Conservation (phyloP, 2,797 vertebrate species). For the Buphagus erythrorhynchus region DNA sequence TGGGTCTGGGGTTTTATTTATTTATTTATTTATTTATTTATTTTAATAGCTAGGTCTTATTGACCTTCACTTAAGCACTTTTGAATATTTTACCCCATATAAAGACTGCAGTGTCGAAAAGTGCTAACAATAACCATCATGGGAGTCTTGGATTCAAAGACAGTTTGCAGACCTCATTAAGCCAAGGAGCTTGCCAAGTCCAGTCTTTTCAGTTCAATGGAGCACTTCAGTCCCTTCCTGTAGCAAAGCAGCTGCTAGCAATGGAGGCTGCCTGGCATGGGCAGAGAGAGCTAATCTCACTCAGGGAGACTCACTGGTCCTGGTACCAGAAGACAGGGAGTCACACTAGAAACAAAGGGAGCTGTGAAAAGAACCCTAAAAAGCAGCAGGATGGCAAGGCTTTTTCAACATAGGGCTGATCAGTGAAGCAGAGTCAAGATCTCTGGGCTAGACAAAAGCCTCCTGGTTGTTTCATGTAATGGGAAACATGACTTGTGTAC, state of each 20-base stretch:
- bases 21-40: slow-evolving; percentile 53
- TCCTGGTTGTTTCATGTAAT: not conserved
- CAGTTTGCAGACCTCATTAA: slow-evolving; percentile 50
- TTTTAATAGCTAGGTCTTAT: slow-evolving; percentile 33
- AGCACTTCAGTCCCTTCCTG: not conserved
- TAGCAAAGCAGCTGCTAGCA: not conserved
- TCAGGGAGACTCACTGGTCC: not conserved
- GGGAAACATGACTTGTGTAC: not conserved
- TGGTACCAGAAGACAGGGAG: not conserved
- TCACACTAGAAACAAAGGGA: not conserved
- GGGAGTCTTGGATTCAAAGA: slow-evolving; percentile 22
- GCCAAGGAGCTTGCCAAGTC: not conserved
- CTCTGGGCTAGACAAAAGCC: not conserved
- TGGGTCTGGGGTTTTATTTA: not conserved
- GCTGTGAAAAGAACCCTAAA: not conserved
- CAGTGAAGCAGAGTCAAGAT: not conserved
- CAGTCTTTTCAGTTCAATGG: not conserved
- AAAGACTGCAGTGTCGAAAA: slow-evolving; percentile 34
- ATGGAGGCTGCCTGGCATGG: not conserved
- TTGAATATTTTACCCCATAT: slow-evolving; percentile 31
- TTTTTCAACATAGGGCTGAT: rapidly evolving
- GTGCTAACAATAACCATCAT: slow-evolving; percentile 16
- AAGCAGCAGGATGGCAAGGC: not conserved
- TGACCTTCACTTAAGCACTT: slow-evolving; percentile 44
- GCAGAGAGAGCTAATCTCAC: not conserved